phyloP scores from a whole-genome alignment of 1,140 invertebrate genomes.

The Pseudomyrmex dendroicus region DNA sequence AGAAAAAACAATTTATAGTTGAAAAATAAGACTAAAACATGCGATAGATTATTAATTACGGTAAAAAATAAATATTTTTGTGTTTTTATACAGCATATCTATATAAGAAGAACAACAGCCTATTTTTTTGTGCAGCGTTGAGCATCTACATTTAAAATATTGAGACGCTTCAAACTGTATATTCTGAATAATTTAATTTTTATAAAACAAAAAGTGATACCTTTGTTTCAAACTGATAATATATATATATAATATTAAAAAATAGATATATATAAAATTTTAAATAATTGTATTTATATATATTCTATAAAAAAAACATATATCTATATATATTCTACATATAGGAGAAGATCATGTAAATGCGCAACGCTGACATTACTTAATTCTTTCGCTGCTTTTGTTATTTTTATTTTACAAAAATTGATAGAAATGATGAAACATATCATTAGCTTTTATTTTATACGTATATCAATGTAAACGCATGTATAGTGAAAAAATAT shows the following conservation, averaged over 20 bases:
- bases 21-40: neutral
- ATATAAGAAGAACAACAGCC: neutral
- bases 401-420: neutral
- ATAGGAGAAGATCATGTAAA: neutral
- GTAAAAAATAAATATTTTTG: conserved; percentile 16
- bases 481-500: neutral
- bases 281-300: too few species aligned
- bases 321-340: neutral
- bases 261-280: too few species aligned
- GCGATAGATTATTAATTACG: neutral
- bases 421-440: neutral
- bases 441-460: neutral
- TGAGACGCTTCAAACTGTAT: too few species aligned
- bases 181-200: too few species aligned
- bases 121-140: conserved; percentile 25
- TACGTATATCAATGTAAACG: neutral
- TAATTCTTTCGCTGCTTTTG: conserved; percentile 26
- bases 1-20: neutral
- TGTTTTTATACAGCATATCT: conserved; percentile 38
- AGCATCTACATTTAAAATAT: conserved; percentile 16
- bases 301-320: too few species aligned
- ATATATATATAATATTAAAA: too few species aligned
- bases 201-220: too few species aligned
- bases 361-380: neutral
- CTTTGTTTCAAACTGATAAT: too few species aligned